Base-by-base conservation (phyloP, 2,888 invertebrate species). In the Caenorhabditis macrosperma region DNA sequence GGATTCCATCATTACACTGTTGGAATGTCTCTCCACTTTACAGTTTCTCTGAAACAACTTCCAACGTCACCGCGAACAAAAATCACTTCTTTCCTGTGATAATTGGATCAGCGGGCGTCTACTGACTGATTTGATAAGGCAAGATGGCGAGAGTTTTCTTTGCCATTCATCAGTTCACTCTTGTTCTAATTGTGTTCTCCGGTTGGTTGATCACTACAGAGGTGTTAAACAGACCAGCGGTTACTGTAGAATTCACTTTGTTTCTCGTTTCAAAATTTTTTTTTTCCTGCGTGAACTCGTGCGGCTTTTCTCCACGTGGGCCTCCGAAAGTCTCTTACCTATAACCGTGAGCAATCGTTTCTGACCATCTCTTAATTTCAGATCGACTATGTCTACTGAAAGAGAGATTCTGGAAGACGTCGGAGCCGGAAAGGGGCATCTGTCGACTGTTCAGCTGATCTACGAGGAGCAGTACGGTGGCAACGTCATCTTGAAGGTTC, bases 371-470 rank as follows among this genome's bases (percentile, higher is more conserved):
- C n/a, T n/a, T n/a, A n/a, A 15, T 64, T 64, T 26, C 52, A 64
- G 63, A 35, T 30, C 17, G 44, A n/a, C 33, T 0, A 57, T 57
- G 55, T 38, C 44, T 12, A 46, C 33, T 17, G 44, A 52, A 5
- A 35, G 24, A 48, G 22, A 61, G 33, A 68, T 67, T 10, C 28
- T 72, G 1, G 52, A 68, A 24, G 71, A 74, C 61, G 57, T 78
- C 41, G 78, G 78, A 33, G 50, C 63, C 20, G 78, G 78, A 9
- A 78, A 78, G 22, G 76, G 72, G 41, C 63, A 64, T 57, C 26
- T 72, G 1, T 72, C 72, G n/a, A 28, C 38, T 24, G 55, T 63
- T 2, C 30, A 64, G 10, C 24, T 72, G 63, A 33, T 72, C 6
- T 15, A 48, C 26, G 64, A 48, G 38, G 64, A 72, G 22, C 9